These are phyloP conservation scores for Megaustenia siamemsis DNA, from an alignment of 2,888 invertebrate species.

Conservation along the genomic window DNA sequence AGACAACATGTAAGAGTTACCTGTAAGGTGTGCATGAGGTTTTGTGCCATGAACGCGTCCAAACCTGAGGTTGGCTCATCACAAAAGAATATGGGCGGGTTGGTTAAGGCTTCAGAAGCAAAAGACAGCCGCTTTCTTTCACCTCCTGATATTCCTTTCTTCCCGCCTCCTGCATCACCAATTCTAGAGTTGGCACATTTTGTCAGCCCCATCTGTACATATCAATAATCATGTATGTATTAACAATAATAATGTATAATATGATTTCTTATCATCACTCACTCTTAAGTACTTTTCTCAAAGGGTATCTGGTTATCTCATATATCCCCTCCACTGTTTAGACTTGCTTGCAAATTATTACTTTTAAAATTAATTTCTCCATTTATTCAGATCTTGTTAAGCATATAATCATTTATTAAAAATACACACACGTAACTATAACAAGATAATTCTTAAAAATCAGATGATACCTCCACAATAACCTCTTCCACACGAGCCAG, in stretches of 20 bases:
- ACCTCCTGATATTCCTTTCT: constrained; percentile 97
- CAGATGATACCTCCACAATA: constrained; percentile 72
- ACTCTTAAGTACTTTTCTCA: too few relatives aligned
- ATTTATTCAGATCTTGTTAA: too few relatives aligned
- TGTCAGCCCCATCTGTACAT: constrained; percentile 88
- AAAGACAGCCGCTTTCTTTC: constrained; percentile 97
- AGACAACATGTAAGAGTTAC: not conserved
- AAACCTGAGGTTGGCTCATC: constrained; percentile 98
- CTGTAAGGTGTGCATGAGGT: constrained; percentile 88
- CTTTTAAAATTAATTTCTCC: too few relatives aligned
- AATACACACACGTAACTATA: too few relatives aligned
- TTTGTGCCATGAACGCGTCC: constrained; percentile 97
- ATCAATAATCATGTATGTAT: not conserved
- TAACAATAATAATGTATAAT: not conserved
- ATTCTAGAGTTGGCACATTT: constrained; percentile 95
- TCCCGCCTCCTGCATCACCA: constrained; percentile 91
- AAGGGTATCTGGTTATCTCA: too few relatives aligned
- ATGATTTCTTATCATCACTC: too few relatives aligned
- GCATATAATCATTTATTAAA: too few relatives aligned
- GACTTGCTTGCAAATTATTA: too few relatives aligned
- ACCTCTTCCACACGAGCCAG: constrained; percentile 75
- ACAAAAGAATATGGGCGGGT: constrained; percentile 96
- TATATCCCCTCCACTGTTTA: too few relatives aligned
- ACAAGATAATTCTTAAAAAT: not conserved
- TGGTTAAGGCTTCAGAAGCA: constrained; percentile 95